Base-by-base conservation (phyloP, 2,113 vertebrate genomes). In the Dendropsophus ebraccatus region DNA sequence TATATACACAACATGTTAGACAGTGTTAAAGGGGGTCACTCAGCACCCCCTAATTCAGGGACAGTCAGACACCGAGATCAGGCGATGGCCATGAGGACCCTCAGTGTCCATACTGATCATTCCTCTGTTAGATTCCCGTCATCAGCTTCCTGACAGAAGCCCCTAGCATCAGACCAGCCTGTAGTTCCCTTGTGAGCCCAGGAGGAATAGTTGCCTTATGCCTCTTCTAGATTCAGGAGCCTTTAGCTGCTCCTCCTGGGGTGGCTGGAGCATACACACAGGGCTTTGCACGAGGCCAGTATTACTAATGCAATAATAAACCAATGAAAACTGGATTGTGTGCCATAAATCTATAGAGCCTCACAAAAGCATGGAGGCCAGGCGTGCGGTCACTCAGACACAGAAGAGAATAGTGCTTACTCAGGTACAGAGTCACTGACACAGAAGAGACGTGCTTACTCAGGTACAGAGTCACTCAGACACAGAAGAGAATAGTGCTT, bases 281-380 rank as follows among this genome's bases (percentile, higher is more conserved):
- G 84, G 75, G 74, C 73, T 85, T 78, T 85, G 84, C 84, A 85
- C 84, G 60, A 85, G 75, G 84, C 74, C 84, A 85, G 58, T 79
- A 85, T 70, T 79, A 84, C 54, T 60, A 69, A 85, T 85, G 84
- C 84, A 85, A 85, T 85, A 85, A 85, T 84, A 85, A 70, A 69
- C 41, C 41, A 58, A 58, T 79, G 28, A 79, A 35, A 75, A 37
- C 19, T 9, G 32, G 70, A 1, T 9, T 56, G 50, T 32, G 54
- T 60, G 11, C 35, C 13, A 32, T 32, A 28, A 30, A 28, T 78
- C 12, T 10, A 23, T 0, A 7, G 23, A 52, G 12, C 49, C 8
- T 41, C 8, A 41, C 41, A 41, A 41, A 41, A 54, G 52, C 4
- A 54, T 19, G 41, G 41, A 41, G 41, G 41, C 41, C n/a, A n/a